Base-by-base conservation (phyloP, 2,113 vertebrate species). In the Corynorhinus townsendii region DNA sequence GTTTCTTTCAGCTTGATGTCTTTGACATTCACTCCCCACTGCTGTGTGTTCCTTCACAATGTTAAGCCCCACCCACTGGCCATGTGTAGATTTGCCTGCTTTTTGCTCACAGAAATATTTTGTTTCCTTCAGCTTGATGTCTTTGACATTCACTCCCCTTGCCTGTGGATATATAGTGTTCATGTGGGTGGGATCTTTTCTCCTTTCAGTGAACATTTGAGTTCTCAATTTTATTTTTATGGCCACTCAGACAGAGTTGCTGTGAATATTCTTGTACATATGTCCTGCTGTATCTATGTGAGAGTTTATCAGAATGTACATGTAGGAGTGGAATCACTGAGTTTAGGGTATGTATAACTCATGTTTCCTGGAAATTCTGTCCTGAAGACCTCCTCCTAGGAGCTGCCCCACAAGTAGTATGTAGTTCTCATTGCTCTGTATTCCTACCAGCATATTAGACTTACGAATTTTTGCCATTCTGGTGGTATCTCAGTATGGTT, bases 401-500 rank as follows among this genome's bases (percentile, higher is more conserved):
- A 4, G 15, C 40, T 19, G 33, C 16, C 19, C 33, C 11, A 3
- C 11, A 0, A 11, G 81, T 5, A 9, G 3, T 4, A 4, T 3
- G 2, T 5, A 1, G 16, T 73, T 73, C 54, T 19, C 49, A 1
- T 40, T 20, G 64, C n/a, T 68, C n/a, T 0, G 0, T 12, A 20
- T 76, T 52, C 59, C 82, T 40, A 77, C 40, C 33, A 24, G 2
- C 84, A 5, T 62, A 30, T 15, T 40, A 79, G 47, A 10, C 59
- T 66, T 40, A 1, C 7, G 8, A 5, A 56, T 26, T 80, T 49
- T 80, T 95, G 24, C 30, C 64, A 11, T 0, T 76, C 84, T 26
- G 38, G 20, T 28, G 73, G n/a, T 52, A 40, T 73, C 82, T 84
- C 0, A 0, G 11, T n/a, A 24, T 83, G 38, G 47, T 85, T 89